A percentile compares a stretch with the other conserved stretches of the same genome.
Conservation (phyloP, 2,888 invertebrate species). For the Poecilus cupreus region DNA sequence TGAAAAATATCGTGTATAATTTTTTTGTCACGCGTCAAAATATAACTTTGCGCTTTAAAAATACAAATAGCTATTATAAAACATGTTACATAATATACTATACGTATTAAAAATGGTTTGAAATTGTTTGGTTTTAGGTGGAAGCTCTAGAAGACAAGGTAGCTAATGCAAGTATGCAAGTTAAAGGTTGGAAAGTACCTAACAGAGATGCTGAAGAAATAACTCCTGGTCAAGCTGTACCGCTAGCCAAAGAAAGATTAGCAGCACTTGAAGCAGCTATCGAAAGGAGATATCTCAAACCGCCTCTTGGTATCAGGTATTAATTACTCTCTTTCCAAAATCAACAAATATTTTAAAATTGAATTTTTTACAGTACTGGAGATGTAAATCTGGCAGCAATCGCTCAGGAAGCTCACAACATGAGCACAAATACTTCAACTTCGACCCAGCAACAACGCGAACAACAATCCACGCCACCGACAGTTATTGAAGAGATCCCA, state of each 20-base stretch:
- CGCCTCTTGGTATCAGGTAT: constrained; percentile 85
- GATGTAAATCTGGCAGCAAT: constrained; percentile 80
- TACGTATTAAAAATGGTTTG: background rate
- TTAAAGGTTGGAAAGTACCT: constrained; percentile 91
- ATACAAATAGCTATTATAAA: background rate
- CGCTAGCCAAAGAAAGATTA: constrained; percentile 82
- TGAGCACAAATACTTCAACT: constrained; percentile 1
- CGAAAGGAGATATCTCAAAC: constrained; percentile 94
- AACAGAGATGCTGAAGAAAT: constrained; percentile 76
- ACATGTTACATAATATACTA: background rate
- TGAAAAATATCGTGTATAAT: too few species aligned
- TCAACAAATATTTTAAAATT: constrained; percentile 5
- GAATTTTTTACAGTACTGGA: constrained; percentile 72
- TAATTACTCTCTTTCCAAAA: constrained; percentile 62
- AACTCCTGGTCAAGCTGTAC: constrained; percentile 73
- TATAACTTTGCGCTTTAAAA: background rate
- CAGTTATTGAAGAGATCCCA: constrained; percentile 77
- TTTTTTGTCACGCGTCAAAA: too few species aligned
- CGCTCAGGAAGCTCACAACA: constrained; percentile 68
- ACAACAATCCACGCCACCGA: constrained; percentile 55
- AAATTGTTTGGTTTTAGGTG: constrained; percentile 73
- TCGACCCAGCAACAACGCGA: constrained; percentile 53
- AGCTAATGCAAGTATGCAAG: constrained; percentile 91
- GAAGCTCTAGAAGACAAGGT: constrained; percentile 93
- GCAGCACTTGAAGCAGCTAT: constrained; percentile 91